Base-by-base conservation (phyloP, 2,113 vertebrate species). In the Pycnonotus jocosus region DNA sequence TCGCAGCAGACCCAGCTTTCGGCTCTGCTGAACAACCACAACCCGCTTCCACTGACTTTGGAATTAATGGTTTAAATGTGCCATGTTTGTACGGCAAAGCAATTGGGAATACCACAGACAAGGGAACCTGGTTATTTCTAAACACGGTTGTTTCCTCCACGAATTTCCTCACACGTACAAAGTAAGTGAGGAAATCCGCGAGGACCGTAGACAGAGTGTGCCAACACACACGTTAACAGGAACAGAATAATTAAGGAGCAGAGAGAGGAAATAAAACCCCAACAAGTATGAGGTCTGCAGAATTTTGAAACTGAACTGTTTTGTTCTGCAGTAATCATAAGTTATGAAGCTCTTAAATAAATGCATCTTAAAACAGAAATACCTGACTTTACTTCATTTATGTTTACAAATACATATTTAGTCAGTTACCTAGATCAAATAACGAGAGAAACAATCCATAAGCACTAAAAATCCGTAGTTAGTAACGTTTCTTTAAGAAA, bases 1-100 rank as follows among this genome's bases (percentile, higher is more conserved):
- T 38, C 0, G 1, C 1, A 3, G 51, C 33, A 78, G 44, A 56
- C 35, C 7, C 40, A 68, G 48, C 48, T 73, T 40, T 86, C 0
- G 2, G 37, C 70, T 88, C 65, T 1, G 25, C 57, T 42, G 30
- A 84, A 64, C 61, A 45, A 62, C 25, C 68, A 88, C 27, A 61
- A 35, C 48, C 25, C 12, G 22, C n/a, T 57, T 71, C 73, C 57
- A 86, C n/a, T 0, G 10, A 42, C 54, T 83, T 51, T 28, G 37
- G 74, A 88, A 81, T 76, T 16, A 83, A 77, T 4, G 33, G 53
- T 51, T 65, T 77, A 64, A 77, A 62, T 0, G 0, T 71, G 85
- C 51, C 44, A 12, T 24, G 44, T 81, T 58, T 56, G 44, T 35
- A 37, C 33, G 72, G 76, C 76, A 96, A 71, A 86, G 61, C 53